Base-by-base conservation (phyloP, 2,113 vertebrate genomes). In the Anolis sagrei region DNA sequence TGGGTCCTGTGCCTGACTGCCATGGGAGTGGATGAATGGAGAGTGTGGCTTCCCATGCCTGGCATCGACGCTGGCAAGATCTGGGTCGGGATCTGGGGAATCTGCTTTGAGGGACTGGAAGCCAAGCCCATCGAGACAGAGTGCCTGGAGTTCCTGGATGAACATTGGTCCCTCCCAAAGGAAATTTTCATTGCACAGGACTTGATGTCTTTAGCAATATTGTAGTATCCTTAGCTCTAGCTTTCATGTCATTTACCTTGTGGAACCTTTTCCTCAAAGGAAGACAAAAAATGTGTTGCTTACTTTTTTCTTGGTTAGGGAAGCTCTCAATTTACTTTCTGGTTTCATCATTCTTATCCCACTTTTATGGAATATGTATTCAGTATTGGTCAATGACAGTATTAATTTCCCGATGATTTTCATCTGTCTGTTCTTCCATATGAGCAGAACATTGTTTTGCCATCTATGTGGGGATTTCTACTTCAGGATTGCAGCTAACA, bases 61-160 rank as follows among this genome's bases (percentile, higher is more conserved):
- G 7, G 89, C 27, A 81, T 97, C 84, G 91, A 85, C 9, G 96
- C 97, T 1, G 96, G 95, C 0, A 64, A 93, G 68, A 93, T 96
- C 61, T 97, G 95, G 96, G 94, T 97, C 44, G 96, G 95, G 21
- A 96, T 96, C 87, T 98, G 97, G 95, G 93, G 84, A n/a, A n/a
- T n/a, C n/a, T n/a, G n/a, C n/a, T n/a, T n/a, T n/a, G n/a, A n/a
- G n/a, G n/a, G n/a, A n/a, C n/a, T n/a, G n/a, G n/a, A n/a, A n/a
- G n/a, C n/a, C n/a, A n/a, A n/a, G n/a, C n/a, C n/a, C n/a, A n/a
- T n/a, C n/a, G n/a, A n/a, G n/a, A n/a, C n/a, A n/a, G n/a, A n/a
- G n/a, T n/a, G 39, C 39, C 39, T 44, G 39, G 39, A 44, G 39
- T 44, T 44, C 39, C 39, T 44, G 39, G 39, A 44, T 44, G 39